Conservation (phyloP, 1,140 invertebrate species). For the Cecropterus lyciades region DNA sequence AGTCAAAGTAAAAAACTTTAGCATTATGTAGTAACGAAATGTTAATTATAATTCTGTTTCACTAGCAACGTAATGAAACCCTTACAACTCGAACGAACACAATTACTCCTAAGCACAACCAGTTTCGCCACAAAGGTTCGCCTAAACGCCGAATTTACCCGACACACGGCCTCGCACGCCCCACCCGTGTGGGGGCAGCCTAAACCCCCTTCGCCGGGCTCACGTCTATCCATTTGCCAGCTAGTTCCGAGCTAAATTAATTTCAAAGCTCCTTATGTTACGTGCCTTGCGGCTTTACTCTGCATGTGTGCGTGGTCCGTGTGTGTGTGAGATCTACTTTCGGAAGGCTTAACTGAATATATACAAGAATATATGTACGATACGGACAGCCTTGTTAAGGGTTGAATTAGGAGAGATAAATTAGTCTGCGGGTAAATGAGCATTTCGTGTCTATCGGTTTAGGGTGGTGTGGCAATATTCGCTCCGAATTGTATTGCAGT, state of each 20-base stretch:
- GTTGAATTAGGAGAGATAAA: conserved; percentile 77
- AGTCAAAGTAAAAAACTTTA: too few species aligned
- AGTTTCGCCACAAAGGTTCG: conserved; percentile 74
- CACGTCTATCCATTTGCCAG: conserved; percentile 84
- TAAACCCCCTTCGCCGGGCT: conserved; percentile 59
- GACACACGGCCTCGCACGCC: conserved; percentile 50
- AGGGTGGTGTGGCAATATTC: conserved; percentile 40
- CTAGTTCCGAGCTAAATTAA: conserved; percentile 84
- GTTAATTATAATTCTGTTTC: conserved; percentile 46
- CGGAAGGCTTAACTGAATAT: conserved; percentile 77
- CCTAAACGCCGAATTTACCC: conserved; percentile 81
- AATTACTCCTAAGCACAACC: conserved; percentile 72
- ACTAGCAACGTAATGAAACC: conserved; percentile 48
- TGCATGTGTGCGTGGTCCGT: conserved; percentile 62
- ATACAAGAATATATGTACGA: conserved; percentile 60
- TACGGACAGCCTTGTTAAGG: conserved; percentile 77
- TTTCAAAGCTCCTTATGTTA: conserved; percentile 85
- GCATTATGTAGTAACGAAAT: neutral
- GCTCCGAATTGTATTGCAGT: conserved; percentile 37
- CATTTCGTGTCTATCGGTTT: conserved; percentile 53
- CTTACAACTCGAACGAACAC: conserved; percentile 54
- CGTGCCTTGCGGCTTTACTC: conserved; percentile 81
- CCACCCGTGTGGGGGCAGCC: conserved; percentile 45
- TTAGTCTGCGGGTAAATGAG: conserved; percentile 66
- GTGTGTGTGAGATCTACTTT: conserved; percentile 62